Base-by-base conservation (phyloP, 2,113 vertebrate genomes). In the Takifugu bimaculatus region DNA sequence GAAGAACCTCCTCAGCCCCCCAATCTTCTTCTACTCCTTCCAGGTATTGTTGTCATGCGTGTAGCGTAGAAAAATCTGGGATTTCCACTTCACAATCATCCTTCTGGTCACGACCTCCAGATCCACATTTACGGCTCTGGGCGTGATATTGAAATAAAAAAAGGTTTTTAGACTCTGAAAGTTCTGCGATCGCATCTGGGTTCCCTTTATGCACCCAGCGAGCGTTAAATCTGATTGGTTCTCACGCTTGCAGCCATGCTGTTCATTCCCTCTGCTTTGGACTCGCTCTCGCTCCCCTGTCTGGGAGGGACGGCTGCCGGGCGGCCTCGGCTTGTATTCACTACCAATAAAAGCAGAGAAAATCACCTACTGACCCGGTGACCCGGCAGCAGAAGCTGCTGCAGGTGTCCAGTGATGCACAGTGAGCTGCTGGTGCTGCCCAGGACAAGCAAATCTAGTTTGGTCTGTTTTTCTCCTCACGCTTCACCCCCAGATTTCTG, bases 241-340 rank as follows among this genome's bases (percentile, higher is more conserved):
- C 57, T 57, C 48, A 54, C 55, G 48, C 55, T 52, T 20, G 20
- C 42, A n/a, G 51, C n/a, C 25, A 13, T 26, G 26, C 20, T 20
- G 50, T 55, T 67, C 43, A 48, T 35, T 60, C 50, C 57, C 50
- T 59, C 27, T 27, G 26, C 44, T 44, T 50, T 1, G 2, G 35
- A 13, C 44, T 73, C 57, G 54, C 57, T 52, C 62, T 70, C 50
- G 51, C 28, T 66, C 54, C 62, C 58, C 57, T 74, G 66, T 7
- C 43, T 49, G 29, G 32, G 49, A 48, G 52, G 63, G 47, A 51
- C 11, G 51, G 53, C 63, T 65, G 49, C 52, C 50, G 15, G 57
- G 25, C n/a, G 53, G 39, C 47, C 42, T 12, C 13, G 59, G 42
- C 44, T 20, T 20, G 29, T 26, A 50, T 13, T 26, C 35, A 42